Percentiles rank a stretch among this genome's conserved stretches.
Evolutionary conservation across 2,113 vertebrate species (phyloP).

Genomic region (Ceyx cyanopectus): DNA sequence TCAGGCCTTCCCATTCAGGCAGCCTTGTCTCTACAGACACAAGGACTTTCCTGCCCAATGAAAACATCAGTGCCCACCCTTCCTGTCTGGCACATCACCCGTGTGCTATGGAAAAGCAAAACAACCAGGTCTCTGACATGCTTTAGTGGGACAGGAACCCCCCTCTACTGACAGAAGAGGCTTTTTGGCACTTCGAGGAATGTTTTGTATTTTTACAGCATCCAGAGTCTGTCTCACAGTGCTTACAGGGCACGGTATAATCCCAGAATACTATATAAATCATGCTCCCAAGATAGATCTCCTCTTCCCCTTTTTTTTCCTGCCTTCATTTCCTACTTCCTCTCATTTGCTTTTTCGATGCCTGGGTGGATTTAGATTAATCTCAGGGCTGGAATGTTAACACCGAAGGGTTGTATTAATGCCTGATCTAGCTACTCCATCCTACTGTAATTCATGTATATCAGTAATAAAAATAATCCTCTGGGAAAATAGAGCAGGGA

Average conservation of each 20-base stretch:
- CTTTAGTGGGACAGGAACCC: neutral
- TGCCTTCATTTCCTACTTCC: conserved; percentile 34
- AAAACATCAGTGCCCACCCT: neutral
- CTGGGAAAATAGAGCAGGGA: conserved; percentile 24
- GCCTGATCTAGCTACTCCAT: conserved; percentile 33
- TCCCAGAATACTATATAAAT: neutral
- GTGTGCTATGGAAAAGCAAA: fast-evolving
- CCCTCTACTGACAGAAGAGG: neutral
- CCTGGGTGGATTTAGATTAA: conserved; percentile 60
- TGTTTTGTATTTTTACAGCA: neutral
- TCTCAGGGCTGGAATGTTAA: conserved; percentile 17
- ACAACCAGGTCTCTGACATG: neutral
- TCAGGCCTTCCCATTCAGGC: neutral
- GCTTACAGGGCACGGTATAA: neutral
- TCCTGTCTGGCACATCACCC: neutral
- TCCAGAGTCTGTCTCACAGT: neutral
- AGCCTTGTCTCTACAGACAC: neutral
- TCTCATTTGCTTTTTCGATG: conserved; percentile 47
- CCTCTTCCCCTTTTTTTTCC: neutral
- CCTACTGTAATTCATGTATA: conserved; percentile 42
- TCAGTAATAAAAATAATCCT: conserved; percentile 58
- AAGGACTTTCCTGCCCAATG: neutral
- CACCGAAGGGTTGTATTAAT: conserved; percentile 39
- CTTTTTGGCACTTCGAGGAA: neutral
- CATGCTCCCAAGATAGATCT: neutral